Base-by-base conservation (phyloP, 2,113 vertebrate genomes). In the Propithecus coquereli region DNA sequence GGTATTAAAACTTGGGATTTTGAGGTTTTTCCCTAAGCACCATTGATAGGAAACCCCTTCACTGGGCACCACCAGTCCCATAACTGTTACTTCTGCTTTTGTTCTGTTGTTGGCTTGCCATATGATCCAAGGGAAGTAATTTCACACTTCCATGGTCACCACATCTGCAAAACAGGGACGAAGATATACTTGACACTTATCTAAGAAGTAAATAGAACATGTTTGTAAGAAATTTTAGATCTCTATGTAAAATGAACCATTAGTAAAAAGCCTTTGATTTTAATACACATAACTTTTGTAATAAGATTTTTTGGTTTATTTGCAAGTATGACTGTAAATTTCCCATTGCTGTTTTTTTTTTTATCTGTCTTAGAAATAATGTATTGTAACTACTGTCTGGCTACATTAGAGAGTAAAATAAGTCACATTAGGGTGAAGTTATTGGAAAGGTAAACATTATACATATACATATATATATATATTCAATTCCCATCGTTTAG, bases 281-380 rank as follows among this genome's bases (percentile, higher is more conserved):
- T 91, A 87, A 87, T 43, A 96, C 4, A 77, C 34, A 40, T 47
- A 20, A 93, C 54, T 71, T 74, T 54, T 57, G 8, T 52, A 92
- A 76, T 81, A 89, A 83, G 66, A 87, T 70, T 43, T 94, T 94
- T 80, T 91, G 43, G 47, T 45, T 37, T 95, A 86, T 83, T 82
- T 87, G 30, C 23, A 89, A 82, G 30, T 59, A 86, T 93, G 90
- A 61, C 34, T 93, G 25, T 50, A 86, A 91, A 93, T 76, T 82
- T 74, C 90, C 6, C 50, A 52, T 25, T 71, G 11, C 17, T 32
- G 47, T 76, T 54, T 34, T 54, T 77, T 77, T 76, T 66, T 37
- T 20, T 8, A 70, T 81, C 45, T 93, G 13, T 52, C 68, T 93
- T 89, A 92, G 50, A 93, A 96, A 95, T 73, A 82, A 91, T 40